A percentile compares a stretch with the other conserved stretches of the same genome.
Conservation (phyloP, 2,888 invertebrate genomes). For the Malachius bipustulatus region DNA sequence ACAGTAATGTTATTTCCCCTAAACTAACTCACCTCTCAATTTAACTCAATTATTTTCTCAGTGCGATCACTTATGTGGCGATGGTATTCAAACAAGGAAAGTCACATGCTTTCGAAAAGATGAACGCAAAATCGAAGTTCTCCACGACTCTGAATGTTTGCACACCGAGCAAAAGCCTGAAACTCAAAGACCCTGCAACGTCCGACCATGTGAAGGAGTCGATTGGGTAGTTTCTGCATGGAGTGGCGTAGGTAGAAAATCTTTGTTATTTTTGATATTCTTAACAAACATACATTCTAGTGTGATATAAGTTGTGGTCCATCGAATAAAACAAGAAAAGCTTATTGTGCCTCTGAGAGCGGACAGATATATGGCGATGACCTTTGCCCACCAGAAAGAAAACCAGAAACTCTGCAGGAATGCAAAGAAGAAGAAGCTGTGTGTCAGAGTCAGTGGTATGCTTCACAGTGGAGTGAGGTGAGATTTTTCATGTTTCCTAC, state of each 20-base stretch:
- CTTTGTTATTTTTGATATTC: constrained; percentile 5
- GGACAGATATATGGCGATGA: constrained; percentile 55
- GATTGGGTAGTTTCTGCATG: constrained; percentile 84
- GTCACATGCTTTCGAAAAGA: constrained; percentile 66
- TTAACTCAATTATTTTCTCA: constrained; percentile 29
- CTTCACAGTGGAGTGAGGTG: constrained; percentile 87
- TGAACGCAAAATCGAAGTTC: constrained; percentile 50
- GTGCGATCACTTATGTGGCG: constrained; percentile 86
- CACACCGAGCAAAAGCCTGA: constrained; percentile 56
- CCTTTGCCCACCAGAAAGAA: constrained; percentile 52
- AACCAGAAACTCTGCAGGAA: constrained; percentile 51
- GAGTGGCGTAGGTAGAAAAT: constrained; percentile 60
- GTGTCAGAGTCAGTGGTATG: constrained; percentile 63
- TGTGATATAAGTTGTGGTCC: constrained; percentile 68
- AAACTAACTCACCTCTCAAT: no score
- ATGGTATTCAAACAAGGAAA: constrained; percentile 68
- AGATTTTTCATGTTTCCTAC: no score
- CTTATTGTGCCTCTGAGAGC: constrained; percentile 59
- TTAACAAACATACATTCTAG: constrained; percentile 36
- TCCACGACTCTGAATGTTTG: constrained; percentile 52
- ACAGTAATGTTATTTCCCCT: no score
- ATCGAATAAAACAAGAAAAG: constrained; percentile 58
- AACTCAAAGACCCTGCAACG: constrained; percentile 54
- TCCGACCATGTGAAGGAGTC: constrained; percentile 79
- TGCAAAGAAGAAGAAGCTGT: constrained; percentile 55